Base-by-base conservation (phyloP, 2,888 invertebrate species). In the Pollenia angustigena region DNA sequence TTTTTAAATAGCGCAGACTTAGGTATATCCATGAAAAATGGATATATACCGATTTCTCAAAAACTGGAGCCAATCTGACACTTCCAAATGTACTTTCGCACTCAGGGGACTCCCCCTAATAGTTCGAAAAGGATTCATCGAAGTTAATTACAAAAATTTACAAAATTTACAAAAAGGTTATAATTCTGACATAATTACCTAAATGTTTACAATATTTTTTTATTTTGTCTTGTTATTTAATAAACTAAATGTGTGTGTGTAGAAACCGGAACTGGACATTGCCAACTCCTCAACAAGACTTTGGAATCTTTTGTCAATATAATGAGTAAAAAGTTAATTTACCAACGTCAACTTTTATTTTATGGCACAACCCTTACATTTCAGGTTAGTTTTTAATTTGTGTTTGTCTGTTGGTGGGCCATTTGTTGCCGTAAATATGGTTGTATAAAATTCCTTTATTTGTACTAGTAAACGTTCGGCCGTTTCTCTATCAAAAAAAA, bases 231-330 rank as follows among this genome's bases (percentile, higher is more conserved):
- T 62, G 16, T 62, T 11, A 44, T 62, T 42, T 40, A 32, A 32
- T 40, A 9, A 23, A 40, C 6, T 32, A 1, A 50, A 72, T 56
- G 18, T 56, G 46, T 48, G 16, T 44, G 48, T 56, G 50, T 60
- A 69, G 50, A 62, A 72, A 58, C 48, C 78, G 83, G 83, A 83
- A 78, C 83, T 83, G 84, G 72, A 79, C 74, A 52, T 74, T 46
- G 54, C 11, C 50, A 84, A 79, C 72, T 66, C 62, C 79, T 68
- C 16, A 60, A 72, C 23, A 66, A 44, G 54, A 12, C 40, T 56
- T 12, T 32, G 58, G 46, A 11, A 0, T 10, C 32, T 4, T 12
- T 56, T 7, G 50, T 74, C 32, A 54, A 23, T 48, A 64, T 52
- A 76, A 40, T 42, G 8, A 58, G 42, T n/a, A 48, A 40, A 40